These are phyloP conservation scores for Cataglyphis livida DNA, from an alignment of 2,888 invertebrate genomes.

Conservation along the genomic window DNA sequence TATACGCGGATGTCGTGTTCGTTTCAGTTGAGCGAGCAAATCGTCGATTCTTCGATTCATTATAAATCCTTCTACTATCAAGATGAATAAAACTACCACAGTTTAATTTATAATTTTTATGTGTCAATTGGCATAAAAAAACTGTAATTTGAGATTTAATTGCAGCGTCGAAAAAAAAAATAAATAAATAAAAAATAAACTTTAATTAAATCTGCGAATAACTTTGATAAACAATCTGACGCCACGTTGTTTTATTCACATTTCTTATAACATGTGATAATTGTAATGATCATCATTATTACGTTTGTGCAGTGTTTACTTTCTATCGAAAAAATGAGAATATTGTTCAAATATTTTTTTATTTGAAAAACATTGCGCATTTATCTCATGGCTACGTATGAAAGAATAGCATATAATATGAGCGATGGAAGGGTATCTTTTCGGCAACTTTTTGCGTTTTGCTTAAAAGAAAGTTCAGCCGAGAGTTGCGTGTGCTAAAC, in stretches of 20 bases:
- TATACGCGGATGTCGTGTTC: constrained; percentile 6
- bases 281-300: neutral
- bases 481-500: constrained; percentile 39
- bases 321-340: neutral
- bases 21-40: constrained; percentile 15
- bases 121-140: neutral
- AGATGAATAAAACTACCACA: neutral
- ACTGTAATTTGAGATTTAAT: constrained; percentile 7
- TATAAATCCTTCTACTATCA: neutral
- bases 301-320: neutral
- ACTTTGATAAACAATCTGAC: neutral
- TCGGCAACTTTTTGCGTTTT: constrained; percentile 38
- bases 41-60: constrained; percentile 6
- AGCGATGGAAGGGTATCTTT: constrained; percentile 23
- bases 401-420: constrained; percentile 34
- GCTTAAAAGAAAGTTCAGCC: constrained; percentile 1
- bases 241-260: neutral
- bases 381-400: constrained; percentile 13
- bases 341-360: constrained; percentile 7
- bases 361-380: constrained; percentile 18
- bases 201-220: neutral
- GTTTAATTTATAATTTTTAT: neutral
- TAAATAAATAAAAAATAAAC: neutral
- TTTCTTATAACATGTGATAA: neutral
- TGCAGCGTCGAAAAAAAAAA: neutral